Base-by-base conservation (phyloP, 2,797 vertebrate genomes). In the Synaphobranchus kaupii region DNA sequence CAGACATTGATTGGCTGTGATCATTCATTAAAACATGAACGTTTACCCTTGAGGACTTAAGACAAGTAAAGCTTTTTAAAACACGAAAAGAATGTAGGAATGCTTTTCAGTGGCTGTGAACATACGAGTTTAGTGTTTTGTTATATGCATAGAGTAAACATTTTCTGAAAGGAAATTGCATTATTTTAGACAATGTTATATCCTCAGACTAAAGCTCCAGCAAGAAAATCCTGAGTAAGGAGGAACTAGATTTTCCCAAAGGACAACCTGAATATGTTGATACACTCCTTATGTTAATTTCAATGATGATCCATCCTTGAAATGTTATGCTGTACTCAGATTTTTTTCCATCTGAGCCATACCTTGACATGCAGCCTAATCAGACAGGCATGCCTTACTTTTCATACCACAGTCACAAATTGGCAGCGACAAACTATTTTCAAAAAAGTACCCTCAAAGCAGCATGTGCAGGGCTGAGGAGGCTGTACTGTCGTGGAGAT, bases 21-120 rank as follows among this genome's bases (percentile, higher is more conserved):
- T 73, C 50, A 89, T 92, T 91, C 90, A 92, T 87, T 91, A 91
- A 90, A 92, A 93, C 90, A 92, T 91, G 90, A 92, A 90, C 84
- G 87, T 84, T 87, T 86, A 86, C 89, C 90, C 89, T 86, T 84
- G 50, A 58, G 81, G 80, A 15, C 73, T 87, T 87, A 89, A 88
- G 44, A 85, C 60, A 50, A 86, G 50, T 82, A n/a, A 50, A 89
- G 78, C 60, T 90, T n/a, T 71, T 85, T 48, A 90, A 88, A 87
- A 25, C 66, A 68, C 71, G 1, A 52, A 84, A 50, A 86, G 9
- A 39, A 56, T 31, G 80, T 20, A 84, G 17, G 52, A 87, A 85
- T 81, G 84, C 63, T 81, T 28, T 22, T 52, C 34, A 76, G 13
- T 25, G 22, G 25, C 52, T 50, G 22, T 58, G 22, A 50, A 39